Percentiles rank a stretch among this genome's conserved stretches.
These are phyloP conservation scores for Callosobruchus maculatus DNA, from an alignment of 2,888 invertebrate species.

Conservation along the genomic window DNA sequence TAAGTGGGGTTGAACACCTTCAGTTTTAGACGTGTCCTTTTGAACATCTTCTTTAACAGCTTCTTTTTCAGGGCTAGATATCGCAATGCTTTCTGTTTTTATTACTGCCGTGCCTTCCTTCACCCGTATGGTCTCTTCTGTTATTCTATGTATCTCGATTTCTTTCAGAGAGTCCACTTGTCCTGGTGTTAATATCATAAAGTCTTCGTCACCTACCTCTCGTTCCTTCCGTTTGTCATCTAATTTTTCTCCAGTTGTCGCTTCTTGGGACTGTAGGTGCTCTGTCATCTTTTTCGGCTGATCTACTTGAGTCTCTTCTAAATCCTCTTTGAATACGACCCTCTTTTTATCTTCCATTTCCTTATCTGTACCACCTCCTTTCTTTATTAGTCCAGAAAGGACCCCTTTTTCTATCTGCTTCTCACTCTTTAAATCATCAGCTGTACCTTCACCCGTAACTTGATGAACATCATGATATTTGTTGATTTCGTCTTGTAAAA, in stretches of 20 bases:
- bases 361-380: not conserved
- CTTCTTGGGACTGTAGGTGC: not conserved
- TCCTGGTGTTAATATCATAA: not conserved
- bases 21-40: conserved; percentile 8
- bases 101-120: conserved; percentile 5
- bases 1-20: conserved; percentile 14
- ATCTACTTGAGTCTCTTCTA: not conserved
- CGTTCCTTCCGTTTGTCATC: not conserved
- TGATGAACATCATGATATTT: conserved; percentile 24
- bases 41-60: conserved; percentile 9
- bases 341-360: not conserved
- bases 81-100: not conserved
- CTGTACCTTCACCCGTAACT: not conserved
- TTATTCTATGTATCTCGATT: not conserved
- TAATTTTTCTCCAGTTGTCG: not conserved
- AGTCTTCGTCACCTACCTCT: not conserved
- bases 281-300: not conserved
- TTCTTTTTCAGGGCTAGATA: conserved; percentile 7
- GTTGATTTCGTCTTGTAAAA: conserved; percentile 24
- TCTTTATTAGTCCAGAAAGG: not conserved
- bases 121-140: not conserved
- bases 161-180: not conserved
- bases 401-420: not conserved
- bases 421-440: not conserved
- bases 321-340: not conserved